phyloP scores from a whole-genome alignment of 1,140 invertebrate genomes.

The Sesamia nonagrioides region DNA sequence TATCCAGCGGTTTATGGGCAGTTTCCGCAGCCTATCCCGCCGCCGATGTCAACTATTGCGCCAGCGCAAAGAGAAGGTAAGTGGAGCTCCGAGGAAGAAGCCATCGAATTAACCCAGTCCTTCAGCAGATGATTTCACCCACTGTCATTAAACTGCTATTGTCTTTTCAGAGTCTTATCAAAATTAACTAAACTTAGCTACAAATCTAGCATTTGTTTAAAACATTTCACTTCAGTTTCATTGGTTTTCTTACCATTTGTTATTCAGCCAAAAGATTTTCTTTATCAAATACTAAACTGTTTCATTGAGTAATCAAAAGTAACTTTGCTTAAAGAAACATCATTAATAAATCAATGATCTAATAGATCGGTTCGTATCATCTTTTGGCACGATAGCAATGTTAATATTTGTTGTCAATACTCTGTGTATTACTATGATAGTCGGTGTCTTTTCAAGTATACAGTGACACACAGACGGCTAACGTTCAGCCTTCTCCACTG shows the following conservation, averaged over 20 bases:
- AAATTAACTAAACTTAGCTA: background rate
- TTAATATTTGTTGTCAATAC: background rate
- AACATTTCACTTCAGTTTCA: background rate
- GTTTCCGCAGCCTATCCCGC: constrained; percentile 97
- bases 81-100: constrained; percentile 75
- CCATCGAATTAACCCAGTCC: constrained; percentile 33
- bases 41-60: constrained; percentile 96
- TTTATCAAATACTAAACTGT: too few species aligned
- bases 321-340: too few species aligned
- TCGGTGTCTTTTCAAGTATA: constrained; percentile 38
- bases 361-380: background rate
- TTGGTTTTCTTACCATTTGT: constrained; percentile 3
- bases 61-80: constrained; percentile 98
- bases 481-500: constrained; percentile 10
- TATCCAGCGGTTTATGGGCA: constrained; percentile 98
- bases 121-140: constrained; percentile 19
- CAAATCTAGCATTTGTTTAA: background rate
- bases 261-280: background rate
- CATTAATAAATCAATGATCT: too few species aligned
- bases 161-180: constrained; percentile 8
- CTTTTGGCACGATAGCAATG: constrained; percentile 1
- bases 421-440: background rate
- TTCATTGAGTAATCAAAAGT: too few species aligned
- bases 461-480: constrained; percentile 46
- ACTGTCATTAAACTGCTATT: constrained; percentile 20